phyloP scores from a whole-genome alignment of 2,797 vertebrate species.

The Gallirallus australis region DNA sequence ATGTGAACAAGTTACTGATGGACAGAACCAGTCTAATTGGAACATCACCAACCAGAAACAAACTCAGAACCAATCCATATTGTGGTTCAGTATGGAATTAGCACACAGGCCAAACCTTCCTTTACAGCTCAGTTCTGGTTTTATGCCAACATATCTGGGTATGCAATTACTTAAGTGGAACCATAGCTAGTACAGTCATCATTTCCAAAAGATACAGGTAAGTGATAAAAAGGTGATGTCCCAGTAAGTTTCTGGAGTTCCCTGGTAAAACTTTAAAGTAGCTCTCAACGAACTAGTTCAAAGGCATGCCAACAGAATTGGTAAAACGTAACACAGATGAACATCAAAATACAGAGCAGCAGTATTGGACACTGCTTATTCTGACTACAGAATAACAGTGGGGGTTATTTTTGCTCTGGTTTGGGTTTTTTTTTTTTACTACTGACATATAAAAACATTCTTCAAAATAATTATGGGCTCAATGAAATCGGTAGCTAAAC shows the following conservation, averaged over 20 bases:
- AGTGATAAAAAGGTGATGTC: neutral
- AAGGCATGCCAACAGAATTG: neutral
- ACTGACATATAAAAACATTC: neutral
- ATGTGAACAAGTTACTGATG: neutral
- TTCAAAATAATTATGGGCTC: neutral
- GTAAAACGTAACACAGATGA: neutral
- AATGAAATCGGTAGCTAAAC: neutral
- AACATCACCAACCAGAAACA: neutral
- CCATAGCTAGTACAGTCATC: neutral
- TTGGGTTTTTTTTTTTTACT: neutral
- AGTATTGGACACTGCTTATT: neutral
- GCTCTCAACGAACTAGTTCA: neutral
- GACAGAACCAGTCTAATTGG: neutral
- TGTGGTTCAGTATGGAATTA: neutral
- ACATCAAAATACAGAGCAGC: neutral
- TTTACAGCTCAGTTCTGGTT: neutral
- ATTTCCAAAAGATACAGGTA: neutral
- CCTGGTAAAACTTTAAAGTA: neutral
- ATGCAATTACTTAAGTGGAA: neutral
- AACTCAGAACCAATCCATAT: neutral
- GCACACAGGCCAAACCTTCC: fast-evolving
- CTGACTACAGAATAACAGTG: neutral
- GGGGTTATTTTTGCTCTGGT: neutral
- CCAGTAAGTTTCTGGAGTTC: neutral
- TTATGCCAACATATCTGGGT: neutral